A percentile compares a stretch with the other conserved stretches of the same genome.
These are phyloP conservation scores for Abrostola triplasia DNA, from an alignment of 2,888 invertebrate species.

Conservation along the genomic window DNA sequence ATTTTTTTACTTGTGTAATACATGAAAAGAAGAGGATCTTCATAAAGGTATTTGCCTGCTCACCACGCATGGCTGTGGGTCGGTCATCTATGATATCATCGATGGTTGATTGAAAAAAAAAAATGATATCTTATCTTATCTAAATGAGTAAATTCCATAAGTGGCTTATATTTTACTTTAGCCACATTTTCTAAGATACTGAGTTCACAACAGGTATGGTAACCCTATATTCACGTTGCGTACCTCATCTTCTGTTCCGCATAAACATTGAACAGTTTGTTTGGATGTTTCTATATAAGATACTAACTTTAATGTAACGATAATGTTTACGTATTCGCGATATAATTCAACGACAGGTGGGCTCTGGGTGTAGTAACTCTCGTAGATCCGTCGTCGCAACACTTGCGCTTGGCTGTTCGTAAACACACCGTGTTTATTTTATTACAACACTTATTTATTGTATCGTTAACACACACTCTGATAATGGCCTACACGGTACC, in stretches of 20 bases:
- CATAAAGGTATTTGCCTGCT: no score
- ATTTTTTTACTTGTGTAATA: neutral
- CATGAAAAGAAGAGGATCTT: no score
- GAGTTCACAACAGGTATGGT: neutral
- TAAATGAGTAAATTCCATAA: no score
- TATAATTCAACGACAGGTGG: slow-evolving; percentile 76
- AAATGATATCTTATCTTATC: no score
- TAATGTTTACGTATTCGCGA: slow-evolving; percentile 67
- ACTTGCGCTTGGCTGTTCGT: slow-evolving; percentile 61
- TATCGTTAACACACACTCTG: slow-evolving; percentile 63
- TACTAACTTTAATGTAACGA: slow-evolving; percentile 53
- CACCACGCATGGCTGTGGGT: no score
- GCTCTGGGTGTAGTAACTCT: slow-evolving; percentile 65
- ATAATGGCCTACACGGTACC: slow-evolving; percentile 50
- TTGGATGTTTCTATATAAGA: slow-evolving; percentile 48
- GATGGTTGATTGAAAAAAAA: no score
- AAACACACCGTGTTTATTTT: slow-evolving; percentile 77
- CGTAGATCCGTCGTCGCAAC: slow-evolving; percentile 73
- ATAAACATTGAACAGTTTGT: slow-evolving; percentile 24
- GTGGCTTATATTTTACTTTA: neutral
- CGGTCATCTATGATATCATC: no score
- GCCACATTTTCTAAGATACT: no score
- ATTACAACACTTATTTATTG: slow-evolving; percentile 67
- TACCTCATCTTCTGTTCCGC: slow-evolving; percentile 7
- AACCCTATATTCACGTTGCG: neutral